A percentile compares a stretch with the other conserved stretches of the same genome.
Evolutionary conservation across 2,113 vertebrate genomes (phyloP).

Genomic region (Phalacrocorax pelagicus): DNA sequence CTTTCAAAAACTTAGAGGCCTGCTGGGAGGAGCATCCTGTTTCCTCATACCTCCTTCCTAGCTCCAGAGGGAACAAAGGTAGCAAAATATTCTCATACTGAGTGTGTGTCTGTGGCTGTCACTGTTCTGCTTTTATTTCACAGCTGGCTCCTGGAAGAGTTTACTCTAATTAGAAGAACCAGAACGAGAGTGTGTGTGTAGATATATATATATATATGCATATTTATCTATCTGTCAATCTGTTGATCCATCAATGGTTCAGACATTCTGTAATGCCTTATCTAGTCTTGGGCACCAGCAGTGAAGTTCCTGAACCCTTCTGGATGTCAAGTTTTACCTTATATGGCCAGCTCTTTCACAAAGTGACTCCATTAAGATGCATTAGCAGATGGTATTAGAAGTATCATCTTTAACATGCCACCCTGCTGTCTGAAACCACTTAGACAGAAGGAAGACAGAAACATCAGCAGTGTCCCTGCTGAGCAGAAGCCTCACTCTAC

Average conservation of each 20-base stretch:
- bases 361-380: not conserved
- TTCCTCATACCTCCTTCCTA: not conserved
- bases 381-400: not conserved
- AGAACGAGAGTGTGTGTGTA: not conserved
- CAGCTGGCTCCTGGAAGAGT: not conserved
- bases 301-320: not conserved
- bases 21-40: conserved; percentile 7
- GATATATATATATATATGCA: not conserved
- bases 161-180: not conserved
- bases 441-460: not conserved
- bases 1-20: not conserved
- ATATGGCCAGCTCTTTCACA: not conserved
- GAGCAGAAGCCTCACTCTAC: not conserved
- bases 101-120: not conserved
- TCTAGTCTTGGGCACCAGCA: not conserved
- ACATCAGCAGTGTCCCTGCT: not conserved
- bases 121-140: not conserved
- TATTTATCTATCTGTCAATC: not conserved
- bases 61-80: not conserved
- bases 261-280: not conserved
- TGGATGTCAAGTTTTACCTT: not conserved
- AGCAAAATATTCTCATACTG: not conserved
- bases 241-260: not conserved
- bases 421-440: not conserved
- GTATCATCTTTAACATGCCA: not conserved